Base-by-base conservation (phyloP, 1,140 invertebrate species). In the Tenebrio molitor region DNA sequence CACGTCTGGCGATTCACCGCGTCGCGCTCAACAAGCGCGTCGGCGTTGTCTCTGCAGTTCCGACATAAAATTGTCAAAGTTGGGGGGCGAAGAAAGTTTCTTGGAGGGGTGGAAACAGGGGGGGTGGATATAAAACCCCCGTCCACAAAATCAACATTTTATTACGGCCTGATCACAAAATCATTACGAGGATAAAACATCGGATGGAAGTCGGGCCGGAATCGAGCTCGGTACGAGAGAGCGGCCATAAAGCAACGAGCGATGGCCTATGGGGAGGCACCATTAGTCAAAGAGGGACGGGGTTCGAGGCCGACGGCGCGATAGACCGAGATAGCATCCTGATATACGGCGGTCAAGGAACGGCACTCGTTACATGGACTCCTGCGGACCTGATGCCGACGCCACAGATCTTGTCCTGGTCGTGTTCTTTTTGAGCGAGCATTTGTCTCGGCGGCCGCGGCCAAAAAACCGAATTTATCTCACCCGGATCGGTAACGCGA, bases 131-230 rank as follows among this genome's bases (percentile, higher is more conserved):
- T 39, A 39, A 39, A 39, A 39, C 7, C 36, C 12, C 36, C 29
- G 33, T 36, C 15, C 69, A 71, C 72, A 74, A 58, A 74, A 70
- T 74, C 72, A 74, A 74, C 67, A 70, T 74, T 74, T 74, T 74
- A 74, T 74, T 74, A 74, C 50, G 53, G 58, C 64, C 68, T 74
- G 72, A 74, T 74, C 72, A 66, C 72, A 71, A 63, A 74, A 71
- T 74, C 72, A 74, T 74, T 74, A 74, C 72, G 23, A 50, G 44
- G 33, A 69, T 71, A 69, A 62, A 73, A 73, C 71, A 69, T 69
- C 46, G 42, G 36, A n/a, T n/a, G n/a, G n/a, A n/a, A n/a, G 50
- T 16, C 36, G 29, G 5, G 15, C 3, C 17, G 44, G n/a, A n/a
- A n/a, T n/a, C n/a, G n/a, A n/a, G n/a, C n/a, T n/a, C n/a, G n/a